These are phyloP conservation scores for Epistrophe grossulariae DNA, from an alignment of 2,888 invertebrate species.

Conservation along the genomic window DNA sequence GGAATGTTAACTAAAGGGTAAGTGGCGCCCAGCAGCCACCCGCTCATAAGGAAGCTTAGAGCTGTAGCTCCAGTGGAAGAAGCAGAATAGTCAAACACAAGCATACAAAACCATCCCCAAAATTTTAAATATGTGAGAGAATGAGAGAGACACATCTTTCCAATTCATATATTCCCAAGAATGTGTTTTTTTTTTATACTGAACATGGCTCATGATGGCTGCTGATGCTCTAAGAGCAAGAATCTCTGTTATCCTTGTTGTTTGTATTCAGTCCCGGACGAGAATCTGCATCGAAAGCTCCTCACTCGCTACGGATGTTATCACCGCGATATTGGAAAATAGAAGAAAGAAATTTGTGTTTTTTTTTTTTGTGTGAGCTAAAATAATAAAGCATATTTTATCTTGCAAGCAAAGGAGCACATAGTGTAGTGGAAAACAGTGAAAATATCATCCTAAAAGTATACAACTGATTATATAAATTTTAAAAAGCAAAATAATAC, in stretches of 20 bases:
- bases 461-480: slow-evolving; percentile 63
- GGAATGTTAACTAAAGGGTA: slow-evolving; percentile 62
- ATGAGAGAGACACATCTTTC: slow-evolving; percentile 60
- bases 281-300: slow-evolving; percentile 81
- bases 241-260: slow-evolving; percentile 74
- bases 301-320: slow-evolving; percentile 58
- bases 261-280: slow-evolving; percentile 82
- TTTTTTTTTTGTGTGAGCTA: slow-evolving; percentile 39
- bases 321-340: slow-evolving; percentile 61
- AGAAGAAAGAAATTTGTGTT: slow-evolving; percentile 23
- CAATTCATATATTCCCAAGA: slow-evolving; percentile 58
- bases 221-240: slow-evolving; percentile 70
- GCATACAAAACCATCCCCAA: neutral
- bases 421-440: slow-evolving; percentile 29
- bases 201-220: slow-evolving; percentile 2
- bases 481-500: neutral
- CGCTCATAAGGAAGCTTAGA: slow-evolving; percentile 59
- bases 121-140: slow-evolving; percentile 16
- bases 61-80: slow-evolving; percentile 21
- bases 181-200: neutral
- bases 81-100: slow-evolving; percentile 11
- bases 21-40: slow-evolving; percentile 40
- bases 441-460: slow-evolving; percentile 19
- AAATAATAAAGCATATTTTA: slow-evolving; percentile 19
- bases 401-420: slow-evolving; percentile 28